Base-by-base conservation (phyloP, 2,888 invertebrate genomes). In the Agriotes lineatus region DNA sequence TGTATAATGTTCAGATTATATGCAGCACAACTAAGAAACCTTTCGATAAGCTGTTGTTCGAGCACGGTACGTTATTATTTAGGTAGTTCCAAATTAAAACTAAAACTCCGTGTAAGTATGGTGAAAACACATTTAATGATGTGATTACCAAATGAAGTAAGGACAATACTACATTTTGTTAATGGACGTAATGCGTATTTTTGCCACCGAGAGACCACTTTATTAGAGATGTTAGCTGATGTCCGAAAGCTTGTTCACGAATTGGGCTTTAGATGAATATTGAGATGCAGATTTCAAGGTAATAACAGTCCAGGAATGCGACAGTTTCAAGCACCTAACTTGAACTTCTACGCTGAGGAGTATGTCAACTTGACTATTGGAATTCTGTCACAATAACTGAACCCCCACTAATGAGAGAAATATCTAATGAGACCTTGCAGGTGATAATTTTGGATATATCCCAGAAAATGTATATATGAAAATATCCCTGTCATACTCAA, bases 1-100 rank as follows among this genome's bases (percentile, higher is more conserved):
- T 72, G 20, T 71, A 74, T 25, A n/a, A n/a, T n/a, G n/a, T 54
- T 76, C 20, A 20, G 75, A 45, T 57, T 74, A 52, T 72, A 75
- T 62, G 48, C 75, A 54, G 59, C n/a, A n/a, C 59, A 35, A 70
- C 65, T 22, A 25, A 44, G 33, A 59, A 58, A 35, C 68, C 72
- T 19, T 50, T 62, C 16, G 56, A 67, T 44, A 52, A 70, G 19
- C 18, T 69, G 12, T 20, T 50, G 58, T 45, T 14, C 59, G 70
- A n/a, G 39, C 54, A 14, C 42, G 59, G 22, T 69, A 66, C 33
- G 65, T 73, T 37, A 19, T 72, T 14, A 63, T 18, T 71, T 66
- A 16, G 63, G 63, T 16, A 72, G 72, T 67, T 73, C 72, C 52
- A 18, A 20, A 12, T 54, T 68, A 20, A 67, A 72, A 52, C n/a